Conservation (phyloP, 2,113 vertebrate species). For the Terrapene triunguis region DNA sequence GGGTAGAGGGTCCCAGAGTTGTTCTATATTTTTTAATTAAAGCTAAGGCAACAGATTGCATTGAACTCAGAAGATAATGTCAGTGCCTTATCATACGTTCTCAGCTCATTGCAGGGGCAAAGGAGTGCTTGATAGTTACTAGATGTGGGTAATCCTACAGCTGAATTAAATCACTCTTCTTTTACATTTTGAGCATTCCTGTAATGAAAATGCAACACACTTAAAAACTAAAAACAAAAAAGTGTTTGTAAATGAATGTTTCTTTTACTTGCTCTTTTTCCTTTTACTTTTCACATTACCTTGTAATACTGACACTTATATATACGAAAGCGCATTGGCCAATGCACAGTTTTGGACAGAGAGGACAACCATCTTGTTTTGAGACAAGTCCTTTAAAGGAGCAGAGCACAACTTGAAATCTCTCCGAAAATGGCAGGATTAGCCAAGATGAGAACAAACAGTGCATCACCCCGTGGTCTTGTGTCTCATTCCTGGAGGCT, state of each 20-base stretch:
- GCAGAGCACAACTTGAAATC: background rate
- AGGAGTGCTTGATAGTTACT: background rate
- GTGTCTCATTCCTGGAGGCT: background rate
- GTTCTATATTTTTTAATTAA: background rate
- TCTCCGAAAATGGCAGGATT: background rate
- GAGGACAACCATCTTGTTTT: background rate
- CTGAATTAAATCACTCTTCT: background rate
- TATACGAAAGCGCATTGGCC: background rate
- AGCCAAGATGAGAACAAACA: background rate
- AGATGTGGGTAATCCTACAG: background rate
- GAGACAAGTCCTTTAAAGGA: background rate
- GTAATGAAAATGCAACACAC: background rate
- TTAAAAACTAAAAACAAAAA: background rate
- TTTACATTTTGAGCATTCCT: background rate
- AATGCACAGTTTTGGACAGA: background rate
- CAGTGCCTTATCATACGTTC: background rate
- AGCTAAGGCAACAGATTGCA: background rate
- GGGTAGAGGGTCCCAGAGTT: background rate
- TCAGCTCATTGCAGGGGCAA: background rate
- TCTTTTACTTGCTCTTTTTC: background rate
- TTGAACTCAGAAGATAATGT: background rate
- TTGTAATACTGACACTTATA: background rate
- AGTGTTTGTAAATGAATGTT: background rate
- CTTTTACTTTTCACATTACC: background rate
- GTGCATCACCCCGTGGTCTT: background rate